Conservation (phyloP, 1,140 invertebrate species). For the Tetragnatha versicolor region DNA sequence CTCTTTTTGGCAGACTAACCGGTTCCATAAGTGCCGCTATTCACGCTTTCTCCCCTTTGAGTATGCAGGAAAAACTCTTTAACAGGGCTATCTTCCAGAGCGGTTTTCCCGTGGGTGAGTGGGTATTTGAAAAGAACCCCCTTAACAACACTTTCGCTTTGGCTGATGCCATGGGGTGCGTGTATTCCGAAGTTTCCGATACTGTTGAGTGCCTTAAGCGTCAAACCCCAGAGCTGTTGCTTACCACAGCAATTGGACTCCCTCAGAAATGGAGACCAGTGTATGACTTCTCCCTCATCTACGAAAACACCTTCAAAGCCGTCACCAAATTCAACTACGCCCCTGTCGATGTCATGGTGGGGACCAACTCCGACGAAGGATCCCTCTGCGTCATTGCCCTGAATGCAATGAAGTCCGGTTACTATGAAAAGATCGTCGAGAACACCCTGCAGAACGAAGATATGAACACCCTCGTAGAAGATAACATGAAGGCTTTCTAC, state of each 20-base stretch:
- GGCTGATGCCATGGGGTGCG: background rate
- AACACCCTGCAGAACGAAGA: conserved; percentile 41
- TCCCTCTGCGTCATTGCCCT: conserved; percentile 57
- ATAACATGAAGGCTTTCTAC: conserved; percentile 18
- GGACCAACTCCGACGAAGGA: conserved; percentile 58
- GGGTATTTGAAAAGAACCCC: conserved; percentile 57
- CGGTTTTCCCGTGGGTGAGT: conserved; percentile 58
- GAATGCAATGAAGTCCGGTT: conserved; percentile 23
- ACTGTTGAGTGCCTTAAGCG: conserved; percentile 51
- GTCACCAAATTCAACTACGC: conserved; percentile 23
- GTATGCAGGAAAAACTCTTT: conserved; percentile 52
- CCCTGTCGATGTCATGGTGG: conserved; percentile 54
- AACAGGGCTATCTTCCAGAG: conserved; percentile 58
- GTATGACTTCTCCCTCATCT: conserved; percentile 52
- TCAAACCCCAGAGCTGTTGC: conserved; percentile 26
- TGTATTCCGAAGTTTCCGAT: background rate
- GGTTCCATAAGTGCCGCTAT: conserved; percentile 59
- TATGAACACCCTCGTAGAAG: conserved; percentile 29
- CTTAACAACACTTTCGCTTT: conserved; percentile 15
- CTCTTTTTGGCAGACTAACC: conserved; percentile 75
- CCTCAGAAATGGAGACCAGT: conserved; percentile 52
- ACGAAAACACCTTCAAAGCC: conserved; percentile 44
- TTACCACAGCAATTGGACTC: conserved; percentile 14
- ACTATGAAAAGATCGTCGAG: conserved; percentile 47
- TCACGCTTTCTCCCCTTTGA: conserved; percentile 57